Evolutionary conservation across 2,888 invertebrate species (phyloP).

Genomic region (Phytoseiulus persimilis): DNA sequence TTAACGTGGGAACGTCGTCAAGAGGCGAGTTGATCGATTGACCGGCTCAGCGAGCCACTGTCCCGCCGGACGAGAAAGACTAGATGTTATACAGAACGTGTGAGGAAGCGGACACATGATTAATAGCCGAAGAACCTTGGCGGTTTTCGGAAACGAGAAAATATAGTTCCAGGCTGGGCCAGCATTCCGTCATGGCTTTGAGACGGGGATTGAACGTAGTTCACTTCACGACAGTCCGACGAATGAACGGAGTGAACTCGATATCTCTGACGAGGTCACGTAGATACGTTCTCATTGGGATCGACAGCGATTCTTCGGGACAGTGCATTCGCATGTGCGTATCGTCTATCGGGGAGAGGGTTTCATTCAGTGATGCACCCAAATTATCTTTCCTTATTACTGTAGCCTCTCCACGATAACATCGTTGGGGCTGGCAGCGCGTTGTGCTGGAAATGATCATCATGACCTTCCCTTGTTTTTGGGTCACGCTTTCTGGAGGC

Average conservation of each 20-base stretch:
- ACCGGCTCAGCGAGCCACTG: neutral
- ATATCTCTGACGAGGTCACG: neutral
- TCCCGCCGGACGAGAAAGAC: neutral
- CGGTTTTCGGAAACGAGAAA: neutral
- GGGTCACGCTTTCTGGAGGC: neutral
- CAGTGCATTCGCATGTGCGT: too few species aligned
- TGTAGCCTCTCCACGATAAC: neutral
- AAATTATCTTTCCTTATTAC: neutral
- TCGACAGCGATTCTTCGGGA: too few species aligned
- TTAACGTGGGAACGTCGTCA: neutral
- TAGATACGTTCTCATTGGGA: too few species aligned
- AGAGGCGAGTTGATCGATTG: neutral
- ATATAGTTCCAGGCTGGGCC: too few species aligned
- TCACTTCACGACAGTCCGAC: neutral
- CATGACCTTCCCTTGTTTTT: neutral
- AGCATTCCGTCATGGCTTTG: too few species aligned
- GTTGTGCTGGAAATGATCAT: neutral
- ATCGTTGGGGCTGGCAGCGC: neutral
- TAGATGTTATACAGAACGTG: neutral
- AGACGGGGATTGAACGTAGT: too few species aligned
- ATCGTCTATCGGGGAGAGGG: too few species aligned
- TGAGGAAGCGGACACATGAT: neutral
- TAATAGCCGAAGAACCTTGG: neutral
- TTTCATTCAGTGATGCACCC: neutral
- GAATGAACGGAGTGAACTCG: neutral